Conservation (phyloP, 2,797 vertebrate genomes). For the Pterois miles region DNA sequence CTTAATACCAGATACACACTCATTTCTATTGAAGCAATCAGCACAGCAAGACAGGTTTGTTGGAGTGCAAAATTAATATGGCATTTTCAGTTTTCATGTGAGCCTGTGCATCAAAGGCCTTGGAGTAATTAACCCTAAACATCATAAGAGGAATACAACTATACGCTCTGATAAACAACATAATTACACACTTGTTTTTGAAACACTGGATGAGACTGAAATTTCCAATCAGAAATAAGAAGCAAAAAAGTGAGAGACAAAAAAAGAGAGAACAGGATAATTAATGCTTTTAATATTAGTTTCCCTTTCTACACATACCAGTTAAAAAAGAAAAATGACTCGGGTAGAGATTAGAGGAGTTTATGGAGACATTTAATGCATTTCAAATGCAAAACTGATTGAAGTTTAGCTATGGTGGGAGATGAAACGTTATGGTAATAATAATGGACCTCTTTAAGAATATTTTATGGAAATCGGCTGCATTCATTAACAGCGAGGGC, state of each 20-base stretch:
- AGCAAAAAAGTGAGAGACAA: not conserved
- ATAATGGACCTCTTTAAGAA: constrained; percentile 85
- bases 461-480: constrained; percentile 88
- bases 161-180: constrained; percentile 78
- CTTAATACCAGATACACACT: constrained; percentile 22
- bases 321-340: constrained; percentile 77
- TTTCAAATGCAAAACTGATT: constrained; percentile 83
- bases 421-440: constrained; percentile 83
- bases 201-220: constrained; percentile 67
- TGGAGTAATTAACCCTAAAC: constrained; percentile 75
- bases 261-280: constrained; percentile 56
- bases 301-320: constrained; percentile 60
- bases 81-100: constrained; percentile 45
- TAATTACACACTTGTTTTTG: constrained; percentile 77
- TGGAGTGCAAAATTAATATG: constrained; percentile 68
- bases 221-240: constrained; percentile 67
- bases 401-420: constrained; percentile 76
- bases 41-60: constrained; percentile 56
- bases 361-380: constrained; percentile 80
- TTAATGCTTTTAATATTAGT: constrained; percentile 78
- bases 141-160: constrained; percentile 74
- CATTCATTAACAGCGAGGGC: constrained; percentile 83
- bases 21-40: constrained; percentile 58
- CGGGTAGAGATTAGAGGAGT: constrained; percentile 73
- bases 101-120: constrained; percentile 68